Evolutionary conservation across 2,113 vertebrate genomes (phyloP).

Genomic region (Menidia beryllina): DNA sequence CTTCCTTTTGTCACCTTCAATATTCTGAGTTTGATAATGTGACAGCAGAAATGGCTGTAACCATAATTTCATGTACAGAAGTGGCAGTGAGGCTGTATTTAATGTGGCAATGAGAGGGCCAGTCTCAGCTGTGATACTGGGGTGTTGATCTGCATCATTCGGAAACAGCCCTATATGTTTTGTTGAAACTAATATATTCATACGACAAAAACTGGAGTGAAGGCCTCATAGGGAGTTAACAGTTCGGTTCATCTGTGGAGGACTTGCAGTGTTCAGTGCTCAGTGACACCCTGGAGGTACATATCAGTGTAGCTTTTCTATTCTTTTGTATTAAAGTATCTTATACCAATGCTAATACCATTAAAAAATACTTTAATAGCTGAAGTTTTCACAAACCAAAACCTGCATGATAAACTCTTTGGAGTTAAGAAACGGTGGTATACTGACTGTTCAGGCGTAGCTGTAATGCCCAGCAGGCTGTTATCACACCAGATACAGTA

Average conservation of each 20-base stretch:
- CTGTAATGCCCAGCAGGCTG: constrained; percentile 36
- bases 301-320: constrained; percentile 16
- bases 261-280: constrained; percentile 18
- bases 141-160: constrained; percentile 8
- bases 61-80: background rate
- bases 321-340: background rate
- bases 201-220: constrained; percentile 42
- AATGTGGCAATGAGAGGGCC: background rate
- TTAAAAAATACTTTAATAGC: background rate
- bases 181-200: constrained; percentile 36
- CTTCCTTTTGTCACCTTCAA: no score
- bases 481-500: constrained; percentile 28
- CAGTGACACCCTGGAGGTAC: constrained; percentile 2
- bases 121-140: background rate
- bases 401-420: background rate
- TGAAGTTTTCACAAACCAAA: background rate
- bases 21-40: background rate
- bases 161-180: constrained; percentile 26
- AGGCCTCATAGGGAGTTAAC: constrained; percentile 6
- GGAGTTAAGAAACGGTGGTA: background rate
- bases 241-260: background rate
- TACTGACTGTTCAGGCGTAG: background rate
- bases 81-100: background rate
- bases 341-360: background rate
- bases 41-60: background rate